Conservation (phyloP, 92 coral and sea anemone species). For the Phenganax stokvisi region DNA sequence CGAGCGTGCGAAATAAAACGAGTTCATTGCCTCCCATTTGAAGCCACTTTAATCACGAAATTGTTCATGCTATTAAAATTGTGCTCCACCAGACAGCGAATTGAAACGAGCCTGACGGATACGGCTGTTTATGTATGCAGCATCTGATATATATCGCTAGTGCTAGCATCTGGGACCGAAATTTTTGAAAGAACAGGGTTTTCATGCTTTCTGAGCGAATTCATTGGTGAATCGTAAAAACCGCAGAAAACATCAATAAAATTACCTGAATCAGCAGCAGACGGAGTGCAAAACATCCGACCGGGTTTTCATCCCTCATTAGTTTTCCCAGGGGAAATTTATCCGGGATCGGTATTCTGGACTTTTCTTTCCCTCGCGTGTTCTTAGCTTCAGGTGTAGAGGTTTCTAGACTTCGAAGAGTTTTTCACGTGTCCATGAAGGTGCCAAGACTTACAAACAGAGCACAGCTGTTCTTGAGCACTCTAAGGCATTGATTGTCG, state of each 20-base stretch:
- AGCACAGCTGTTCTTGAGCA: not conserved
- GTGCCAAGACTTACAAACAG: not conserved
- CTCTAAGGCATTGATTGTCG: not conserved
- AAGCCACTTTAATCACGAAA: too few relatives aligned
- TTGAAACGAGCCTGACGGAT: not conserved
- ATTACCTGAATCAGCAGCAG: too few relatives aligned
- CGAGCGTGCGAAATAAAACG: not conserved
- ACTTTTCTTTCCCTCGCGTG: constrained; percentile 10
- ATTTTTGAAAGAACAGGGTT: not conserved
- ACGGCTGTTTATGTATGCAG: not conserved
- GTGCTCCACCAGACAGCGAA: not conserved
- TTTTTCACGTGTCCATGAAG: not conserved
- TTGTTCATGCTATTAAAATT: not conserved
- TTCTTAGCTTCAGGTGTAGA: not conserved
- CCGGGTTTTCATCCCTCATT: constrained; percentile 12
- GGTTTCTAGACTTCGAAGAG: not conserved
- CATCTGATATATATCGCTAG: not conserved
- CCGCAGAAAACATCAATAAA: too few relatives aligned
- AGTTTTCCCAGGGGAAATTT: not conserved
- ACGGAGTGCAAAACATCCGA: not conserved
- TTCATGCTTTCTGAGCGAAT: too few relatives aligned
- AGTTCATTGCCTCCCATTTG: not conserved
- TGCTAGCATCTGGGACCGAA: not conserved
- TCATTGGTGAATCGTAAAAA: too few relatives aligned
- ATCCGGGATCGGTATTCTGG: not conserved